These are phyloP conservation scores for Pterois miles DNA, from an alignment of 2,797 vertebrate species.

Conservation along the genomic window DNA sequence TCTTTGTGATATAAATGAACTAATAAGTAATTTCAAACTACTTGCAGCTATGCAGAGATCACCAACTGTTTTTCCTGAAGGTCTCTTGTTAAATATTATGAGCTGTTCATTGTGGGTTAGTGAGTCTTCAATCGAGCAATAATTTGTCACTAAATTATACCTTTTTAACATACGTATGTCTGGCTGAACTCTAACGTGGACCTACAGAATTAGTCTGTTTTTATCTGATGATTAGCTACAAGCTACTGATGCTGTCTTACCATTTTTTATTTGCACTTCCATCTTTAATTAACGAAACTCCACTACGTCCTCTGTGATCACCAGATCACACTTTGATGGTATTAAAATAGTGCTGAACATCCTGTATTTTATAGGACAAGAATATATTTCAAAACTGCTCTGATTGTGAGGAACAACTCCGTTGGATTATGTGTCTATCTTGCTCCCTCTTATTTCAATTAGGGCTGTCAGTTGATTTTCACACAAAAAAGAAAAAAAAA, in stretches of 20 bases:
- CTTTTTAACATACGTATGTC: not conserved
- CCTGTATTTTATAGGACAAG: no score
- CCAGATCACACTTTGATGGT: no score
- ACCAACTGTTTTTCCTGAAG: not conserved
- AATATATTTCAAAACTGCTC: no score
- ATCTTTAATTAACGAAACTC: not conserved
- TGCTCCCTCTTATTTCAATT: no score
- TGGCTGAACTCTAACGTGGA: not conserved
- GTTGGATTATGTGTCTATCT: no score
- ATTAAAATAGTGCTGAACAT: no score
- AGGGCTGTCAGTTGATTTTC: no score
- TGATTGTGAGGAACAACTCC: no score
- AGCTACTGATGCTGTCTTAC: not conserved
- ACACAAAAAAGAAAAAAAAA: no score
- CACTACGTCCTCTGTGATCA: no score
- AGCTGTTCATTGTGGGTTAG: slow-evolving; percentile 1
- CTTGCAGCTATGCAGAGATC: slow-evolving; percentile 12
- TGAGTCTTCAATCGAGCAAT: not conserved
- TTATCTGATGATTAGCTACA: not conserved
- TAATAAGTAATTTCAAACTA: not conserved
- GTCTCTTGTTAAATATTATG: not conserved
- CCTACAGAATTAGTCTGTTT: not conserved
- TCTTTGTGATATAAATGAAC: no score
- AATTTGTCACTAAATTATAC: not conserved
- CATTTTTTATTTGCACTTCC: not conserved